Evolutionary conservation across 2,113 vertebrate species (phyloP).

Genomic region (Columba livia): DNA sequence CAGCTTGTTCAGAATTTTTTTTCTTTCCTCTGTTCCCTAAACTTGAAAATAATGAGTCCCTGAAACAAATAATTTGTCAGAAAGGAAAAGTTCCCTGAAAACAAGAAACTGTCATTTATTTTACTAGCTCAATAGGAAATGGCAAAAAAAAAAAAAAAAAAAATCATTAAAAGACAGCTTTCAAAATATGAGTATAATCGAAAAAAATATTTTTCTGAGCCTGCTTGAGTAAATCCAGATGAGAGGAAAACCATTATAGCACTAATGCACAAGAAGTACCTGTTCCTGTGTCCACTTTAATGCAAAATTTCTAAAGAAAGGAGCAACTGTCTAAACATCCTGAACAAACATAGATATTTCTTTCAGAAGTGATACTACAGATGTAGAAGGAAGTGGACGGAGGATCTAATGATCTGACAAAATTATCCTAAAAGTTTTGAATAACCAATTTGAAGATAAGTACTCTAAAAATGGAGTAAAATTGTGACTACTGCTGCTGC

Average conservation of each 20-base stretch:
- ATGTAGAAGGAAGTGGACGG: neutral
- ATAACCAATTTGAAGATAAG: neutral
- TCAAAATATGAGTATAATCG: neutral
- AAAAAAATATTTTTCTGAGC: neutral
- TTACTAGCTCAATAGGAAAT: neutral
- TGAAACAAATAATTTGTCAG: neutral
- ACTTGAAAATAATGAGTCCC: neutral
- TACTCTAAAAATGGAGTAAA: neutral
- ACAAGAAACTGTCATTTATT: neutral
- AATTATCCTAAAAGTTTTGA: neutral
- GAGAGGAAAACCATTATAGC: neutral
- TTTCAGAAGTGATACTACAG: neutral
- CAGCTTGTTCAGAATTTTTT: neutral
- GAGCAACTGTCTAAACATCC: neutral
- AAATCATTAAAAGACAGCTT: neutral
- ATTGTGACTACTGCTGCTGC: neutral
- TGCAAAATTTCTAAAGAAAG: neutral
- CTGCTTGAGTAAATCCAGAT: neutral
- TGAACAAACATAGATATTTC: neutral
- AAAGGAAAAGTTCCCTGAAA: neutral
- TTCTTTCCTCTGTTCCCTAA: neutral
- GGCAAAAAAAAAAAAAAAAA: neutral
- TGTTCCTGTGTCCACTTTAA: neutral
- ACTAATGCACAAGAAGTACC: neutral
- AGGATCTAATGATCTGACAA: neutral